Percentiles rank a stretch among this genome's conserved stretches.
Conservation (phyloP, 2,797 vertebrate genomes). For the Pseudochaenichthys georgianus region DNA sequence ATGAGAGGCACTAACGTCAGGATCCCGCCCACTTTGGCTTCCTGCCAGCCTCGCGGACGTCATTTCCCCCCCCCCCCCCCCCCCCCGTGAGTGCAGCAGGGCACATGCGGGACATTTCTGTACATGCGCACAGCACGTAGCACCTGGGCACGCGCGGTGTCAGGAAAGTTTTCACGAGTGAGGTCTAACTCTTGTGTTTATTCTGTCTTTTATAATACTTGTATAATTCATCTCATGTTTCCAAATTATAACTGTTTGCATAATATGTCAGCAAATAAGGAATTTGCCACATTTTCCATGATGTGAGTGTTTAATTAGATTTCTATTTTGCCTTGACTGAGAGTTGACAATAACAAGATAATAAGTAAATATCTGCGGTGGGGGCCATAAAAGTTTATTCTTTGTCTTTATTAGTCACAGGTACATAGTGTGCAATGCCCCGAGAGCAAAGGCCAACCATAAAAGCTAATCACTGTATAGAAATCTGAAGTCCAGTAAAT, state of each 20-base stretch:
- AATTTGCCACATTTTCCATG: conserved; percentile 82
- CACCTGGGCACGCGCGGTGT: conserved; percentile 47
- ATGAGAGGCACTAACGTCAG: conserved; percentile 69
- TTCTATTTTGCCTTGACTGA: conserved; percentile 80
- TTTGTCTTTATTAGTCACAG: conserved; percentile 88
- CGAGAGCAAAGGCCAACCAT: conserved; percentile 87
- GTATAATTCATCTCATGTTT: background rate
- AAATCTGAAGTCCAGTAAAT: conserved; percentile 89
- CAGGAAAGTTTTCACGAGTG: background rate
- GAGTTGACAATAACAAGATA: conserved; percentile 86
- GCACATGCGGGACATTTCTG: conserved; percentile 38
- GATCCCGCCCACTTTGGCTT: conserved; percentile 67
- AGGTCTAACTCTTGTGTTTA: background rate
- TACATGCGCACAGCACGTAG: conserved; percentile 43
- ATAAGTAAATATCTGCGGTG: conserved; percentile 84
- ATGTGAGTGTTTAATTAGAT: conserved; percentile 80
- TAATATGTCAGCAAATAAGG: conserved; percentile 48
- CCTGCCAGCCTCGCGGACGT: conserved; percentile 73
- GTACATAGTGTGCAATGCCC: conserved; percentile 87
- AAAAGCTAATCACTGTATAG: conserved; percentile 91
- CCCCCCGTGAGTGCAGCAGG: background rate
- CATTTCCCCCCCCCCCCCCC: conserved; percentile 42
- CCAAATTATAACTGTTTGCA: background rate
- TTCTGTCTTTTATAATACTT: background rate
- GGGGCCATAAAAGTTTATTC: conserved; percentile 87